These are phyloP conservation scores for Sepioteuthis lessoniana DNA, from an alignment of 2,888 invertebrate species.

Conservation along the genomic window DNA sequence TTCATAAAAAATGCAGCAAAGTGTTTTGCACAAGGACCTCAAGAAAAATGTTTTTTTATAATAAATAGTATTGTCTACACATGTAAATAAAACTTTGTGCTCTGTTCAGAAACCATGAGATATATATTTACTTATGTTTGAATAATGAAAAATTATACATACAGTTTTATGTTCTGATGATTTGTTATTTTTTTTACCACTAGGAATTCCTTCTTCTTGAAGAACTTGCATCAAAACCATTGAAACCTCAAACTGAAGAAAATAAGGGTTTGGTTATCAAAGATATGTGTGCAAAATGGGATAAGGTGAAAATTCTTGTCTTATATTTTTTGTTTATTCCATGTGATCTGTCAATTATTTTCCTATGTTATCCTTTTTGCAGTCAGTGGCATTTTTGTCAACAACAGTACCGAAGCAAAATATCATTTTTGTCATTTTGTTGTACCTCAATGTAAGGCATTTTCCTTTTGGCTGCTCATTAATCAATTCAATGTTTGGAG, in stretches of 20 bases:
- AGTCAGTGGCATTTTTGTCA: no score
- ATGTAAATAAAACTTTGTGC: neutral
- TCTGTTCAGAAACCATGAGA: neutral
- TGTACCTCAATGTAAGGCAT: no score
- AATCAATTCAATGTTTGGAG: no score
- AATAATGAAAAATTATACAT: neutral
- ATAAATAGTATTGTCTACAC: no score
- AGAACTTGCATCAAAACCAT: constrained; percentile 64
- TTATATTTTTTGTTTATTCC: neutral
- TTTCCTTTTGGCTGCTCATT: no score
- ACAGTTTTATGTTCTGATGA: no score
- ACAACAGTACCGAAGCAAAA: no score
- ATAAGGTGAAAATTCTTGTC: constrained; percentile 61
- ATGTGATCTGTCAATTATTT: neutral
- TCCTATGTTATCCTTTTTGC: no score
- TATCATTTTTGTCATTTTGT: no score
- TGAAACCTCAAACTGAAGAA: neutral
- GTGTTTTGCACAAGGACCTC: no score
- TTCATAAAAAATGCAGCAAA: no score
- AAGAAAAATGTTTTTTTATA: no score
- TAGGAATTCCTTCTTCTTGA: constrained; percentile 75
- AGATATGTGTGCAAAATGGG: constrained; percentile 71
- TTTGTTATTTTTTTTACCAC: constrained; percentile 49
- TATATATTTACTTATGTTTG: neutral
- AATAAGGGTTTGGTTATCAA: constrained; percentile 56